Conservation (phyloP, 2,113 vertebrate genomes). For the Sporophila hypoxantha region DNA sequence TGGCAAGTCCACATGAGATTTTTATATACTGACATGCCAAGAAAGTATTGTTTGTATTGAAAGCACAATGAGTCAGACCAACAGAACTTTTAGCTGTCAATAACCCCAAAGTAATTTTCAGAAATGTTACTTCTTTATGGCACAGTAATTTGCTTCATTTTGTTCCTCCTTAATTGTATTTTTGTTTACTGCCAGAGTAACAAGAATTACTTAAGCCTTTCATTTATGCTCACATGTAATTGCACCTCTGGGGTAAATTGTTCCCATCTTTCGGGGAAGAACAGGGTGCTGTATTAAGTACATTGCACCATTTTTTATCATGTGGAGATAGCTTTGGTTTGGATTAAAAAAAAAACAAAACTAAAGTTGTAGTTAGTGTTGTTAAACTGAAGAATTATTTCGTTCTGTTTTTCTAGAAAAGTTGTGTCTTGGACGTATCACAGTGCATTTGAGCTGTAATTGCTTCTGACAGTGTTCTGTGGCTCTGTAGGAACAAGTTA, state of each 20-base stretch:
- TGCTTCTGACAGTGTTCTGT: neutral
- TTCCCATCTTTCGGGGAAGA: neutral
- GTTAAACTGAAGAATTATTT: neutral
- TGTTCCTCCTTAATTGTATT: conserved; percentile 35
- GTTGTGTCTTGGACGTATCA: neutral
- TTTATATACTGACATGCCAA: neutral
- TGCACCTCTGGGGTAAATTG: neutral
- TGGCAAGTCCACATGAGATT: neutral
- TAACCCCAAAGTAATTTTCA: conserved; percentile 8
- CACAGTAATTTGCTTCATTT: conserved; percentile 12
- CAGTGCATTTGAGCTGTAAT: neutral
- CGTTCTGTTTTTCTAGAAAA: neutral
- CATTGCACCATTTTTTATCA: neutral
- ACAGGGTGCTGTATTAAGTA: neutral
- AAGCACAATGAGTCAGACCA: neutral
- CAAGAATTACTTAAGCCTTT: neutral
- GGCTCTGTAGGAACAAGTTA: neutral
- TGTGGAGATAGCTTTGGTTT: neutral
- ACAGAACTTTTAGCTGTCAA: neutral
- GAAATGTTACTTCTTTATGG: conserved; percentile 1
- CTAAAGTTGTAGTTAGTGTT: neutral
- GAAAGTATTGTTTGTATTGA: neutral
- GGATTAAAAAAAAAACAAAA: neutral
- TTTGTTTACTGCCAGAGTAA: conserved; percentile 2
- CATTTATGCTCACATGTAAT: neutral